Evolutionary conservation across 2,888 invertebrate species (phyloP), one percentile per base, ranked within the genome.

Genomic region (Hecatera dysodea): DNA sequence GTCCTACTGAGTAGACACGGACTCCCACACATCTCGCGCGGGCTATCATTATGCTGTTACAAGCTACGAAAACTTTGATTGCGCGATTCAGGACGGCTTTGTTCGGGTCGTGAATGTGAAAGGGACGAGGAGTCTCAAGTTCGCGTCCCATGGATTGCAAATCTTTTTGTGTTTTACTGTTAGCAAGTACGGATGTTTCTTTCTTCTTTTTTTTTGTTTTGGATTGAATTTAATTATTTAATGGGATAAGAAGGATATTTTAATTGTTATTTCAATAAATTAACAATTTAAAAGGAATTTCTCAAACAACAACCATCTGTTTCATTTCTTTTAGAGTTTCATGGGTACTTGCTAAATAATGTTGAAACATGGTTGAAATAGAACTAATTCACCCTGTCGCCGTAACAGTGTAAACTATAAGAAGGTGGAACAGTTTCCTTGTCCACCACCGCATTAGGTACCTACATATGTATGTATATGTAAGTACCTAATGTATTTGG

Each of bases 1-100:
- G 56, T 36, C 22, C 22, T 1, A 56, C 36, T 56, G 56, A 56
- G 56, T 56, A 56, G 36, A 56, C 36, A 22, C 56, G 56, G 36
- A 33, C 56, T 53, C 33, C 33, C 55, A 7, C 6, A 33, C 12
- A 0, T 12, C 0, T 0, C 0, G n/a, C 7, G 12, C 12, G 12
- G 7, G 0, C 9, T 55, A n/a, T 12, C 33, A 12, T 33, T 7
- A 6, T n/a, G 2, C 7, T 33, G 53, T 12, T 12, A 6, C n/a
- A 2, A 19, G 19, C n/a, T 11, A 33, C 19, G 53, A 53, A 53
- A 53, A 53, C 53, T 53, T 53, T 53, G 3, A 53, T 53, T n/a
- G 53, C 29, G 53, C 53, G 53, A 33, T 53, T 9, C 29, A 53
- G 53, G 29, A 53, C 53, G 29, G 11, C 19, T 11, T 53, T n/a